phyloP scores from a whole-genome alignment of 2,888 invertebrate species.

The Leptopilina myrica region DNA sequence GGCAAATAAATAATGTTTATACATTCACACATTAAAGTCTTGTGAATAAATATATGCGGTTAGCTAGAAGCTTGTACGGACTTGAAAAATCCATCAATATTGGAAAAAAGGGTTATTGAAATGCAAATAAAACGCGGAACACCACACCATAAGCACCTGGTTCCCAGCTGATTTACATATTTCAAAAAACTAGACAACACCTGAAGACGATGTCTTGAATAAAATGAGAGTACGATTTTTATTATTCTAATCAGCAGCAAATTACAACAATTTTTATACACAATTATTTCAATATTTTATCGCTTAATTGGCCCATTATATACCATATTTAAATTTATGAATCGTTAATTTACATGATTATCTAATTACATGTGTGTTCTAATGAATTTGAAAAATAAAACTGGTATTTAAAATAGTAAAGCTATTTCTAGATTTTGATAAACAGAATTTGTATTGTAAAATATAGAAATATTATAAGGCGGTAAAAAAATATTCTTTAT shows the following conservation, averaged over 20 bases:
- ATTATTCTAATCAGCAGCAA: slow-evolving; percentile 12
- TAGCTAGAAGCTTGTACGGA: slow-evolving; percentile 13
- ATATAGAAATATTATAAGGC: background rate
- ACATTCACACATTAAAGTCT: slow-evolving; percentile 12
- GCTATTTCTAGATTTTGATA: too few species aligned
- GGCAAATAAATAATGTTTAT: slow-evolving; percentile 34
- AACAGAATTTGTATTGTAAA: background rate
- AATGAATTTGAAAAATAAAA: background rate
- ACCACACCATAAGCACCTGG: slow-evolving; percentile 28
- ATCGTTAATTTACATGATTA: background rate
- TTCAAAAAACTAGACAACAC: slow-evolving; percentile 31
- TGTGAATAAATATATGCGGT: slow-evolving; percentile 6
- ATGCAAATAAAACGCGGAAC: slow-evolving; percentile 36
- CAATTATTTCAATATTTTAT: slow-evolving; percentile 2
- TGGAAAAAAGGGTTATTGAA: slow-evolving; percentile 21
- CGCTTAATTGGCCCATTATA: slow-evolving; percentile 16
- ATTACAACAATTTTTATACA: background rate
- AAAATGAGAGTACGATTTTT: slow-evolving; percentile 15
- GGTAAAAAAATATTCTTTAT: background rate
- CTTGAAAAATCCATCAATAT: slow-evolving; percentile 21
- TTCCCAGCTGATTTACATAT: background rate
- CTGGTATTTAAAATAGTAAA: too few species aligned
- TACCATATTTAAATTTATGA: background rate
- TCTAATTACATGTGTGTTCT: too few species aligned
- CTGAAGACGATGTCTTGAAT: slow-evolving; percentile 28